A percentile compares a stretch with the other conserved stretches of the same genome.
These are phyloP conservation scores for Pampusana beccarii DNA, from an alignment of 2,113 vertebrate genomes.

Conservation along the genomic window DNA sequence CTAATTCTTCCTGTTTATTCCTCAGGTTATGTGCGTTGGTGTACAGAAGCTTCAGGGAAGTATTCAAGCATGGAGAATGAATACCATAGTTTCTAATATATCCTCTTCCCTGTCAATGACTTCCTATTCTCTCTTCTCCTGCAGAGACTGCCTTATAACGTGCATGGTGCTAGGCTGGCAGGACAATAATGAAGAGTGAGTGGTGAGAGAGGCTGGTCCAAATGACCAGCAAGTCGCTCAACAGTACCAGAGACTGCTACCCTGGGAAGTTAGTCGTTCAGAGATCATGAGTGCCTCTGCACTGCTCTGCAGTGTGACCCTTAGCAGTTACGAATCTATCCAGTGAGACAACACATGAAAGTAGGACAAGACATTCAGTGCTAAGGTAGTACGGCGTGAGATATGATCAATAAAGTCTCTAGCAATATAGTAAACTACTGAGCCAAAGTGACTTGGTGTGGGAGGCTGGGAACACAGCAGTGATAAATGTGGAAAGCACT, in stretches of 20 bases:
- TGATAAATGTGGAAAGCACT: slow-evolving; percentile 12
- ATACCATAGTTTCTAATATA: neutral
- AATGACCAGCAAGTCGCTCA: neutral
- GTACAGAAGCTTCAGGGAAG: too few species aligned
- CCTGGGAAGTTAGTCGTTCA: neutral
- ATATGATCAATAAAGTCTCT: slow-evolving; percentile 11
- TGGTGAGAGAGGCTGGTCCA: neutral
- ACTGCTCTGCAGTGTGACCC: neutral
- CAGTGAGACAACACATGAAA: neutral
- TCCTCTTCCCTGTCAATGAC: neutral
- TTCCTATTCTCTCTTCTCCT: neutral
- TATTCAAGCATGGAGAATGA: too few species aligned
- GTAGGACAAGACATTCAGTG: neutral
- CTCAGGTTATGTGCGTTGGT: too few species aligned
- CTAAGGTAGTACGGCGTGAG: neutral
- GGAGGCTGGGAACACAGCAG: neutral
- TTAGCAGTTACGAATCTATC: neutral
- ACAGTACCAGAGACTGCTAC: neutral
- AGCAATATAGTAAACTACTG: neutral
- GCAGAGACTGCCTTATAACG: neutral
- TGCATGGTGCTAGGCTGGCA: neutral
- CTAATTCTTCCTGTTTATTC: too few species aligned
- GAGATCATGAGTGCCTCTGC: neutral
- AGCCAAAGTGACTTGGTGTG: neutral
- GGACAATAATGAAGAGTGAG: neutral